A percentile compares a stretch with the other conserved stretches of the same genome.
Conservation (phyloP, 1,140 invertebrate genomes). For the Calycopis cecrops region DNA sequence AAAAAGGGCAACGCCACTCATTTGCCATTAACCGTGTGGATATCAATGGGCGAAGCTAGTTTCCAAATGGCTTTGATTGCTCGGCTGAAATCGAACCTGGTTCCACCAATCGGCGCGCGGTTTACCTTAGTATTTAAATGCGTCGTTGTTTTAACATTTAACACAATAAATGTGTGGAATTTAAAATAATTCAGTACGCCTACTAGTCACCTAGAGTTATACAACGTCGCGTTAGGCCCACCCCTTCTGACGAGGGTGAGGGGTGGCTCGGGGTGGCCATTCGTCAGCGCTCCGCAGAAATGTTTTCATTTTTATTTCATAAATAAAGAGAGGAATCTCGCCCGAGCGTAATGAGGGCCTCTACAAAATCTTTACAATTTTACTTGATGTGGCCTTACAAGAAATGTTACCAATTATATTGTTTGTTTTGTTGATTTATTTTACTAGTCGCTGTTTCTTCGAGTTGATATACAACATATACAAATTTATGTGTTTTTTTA, state of each 20-base stretch:
- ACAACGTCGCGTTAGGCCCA: conserved; percentile 32
- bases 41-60: too few relatives aligned
- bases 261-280: conserved; percentile 37
- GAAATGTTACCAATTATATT: conserved; percentile 9
- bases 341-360: conserved; percentile 47
- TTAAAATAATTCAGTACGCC: conserved; percentile 15
- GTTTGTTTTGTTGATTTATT: background rate
- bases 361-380: conserved; percentile 26
- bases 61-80: too few relatives aligned
- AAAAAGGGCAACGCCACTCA: too few relatives aligned
- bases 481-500: too few relatives aligned
- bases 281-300: conserved; percentile 63
- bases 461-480: too few relatives aligned
- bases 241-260: conserved; percentile 12
- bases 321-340: conserved; percentile 65
- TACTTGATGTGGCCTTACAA: conserved; percentile 9
- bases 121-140: too few relatives aligned
- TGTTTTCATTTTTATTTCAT: conserved; percentile 74
- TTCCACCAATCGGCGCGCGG: too few relatives aligned
- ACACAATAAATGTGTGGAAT: conserved; percentile 1
- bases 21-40: too few relatives aligned
- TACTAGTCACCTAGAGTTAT: conserved; percentile 33
- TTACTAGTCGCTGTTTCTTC: too few relatives aligned
- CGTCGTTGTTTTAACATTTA: too few relatives aligned
- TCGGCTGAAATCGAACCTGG: too few relatives aligned